A percentile compares a stretch with the other conserved stretches of the same genome.
Evolutionary conservation across 2,113 vertebrate species (phyloP).

Genomic region (Catagonus wagneri): DNA sequence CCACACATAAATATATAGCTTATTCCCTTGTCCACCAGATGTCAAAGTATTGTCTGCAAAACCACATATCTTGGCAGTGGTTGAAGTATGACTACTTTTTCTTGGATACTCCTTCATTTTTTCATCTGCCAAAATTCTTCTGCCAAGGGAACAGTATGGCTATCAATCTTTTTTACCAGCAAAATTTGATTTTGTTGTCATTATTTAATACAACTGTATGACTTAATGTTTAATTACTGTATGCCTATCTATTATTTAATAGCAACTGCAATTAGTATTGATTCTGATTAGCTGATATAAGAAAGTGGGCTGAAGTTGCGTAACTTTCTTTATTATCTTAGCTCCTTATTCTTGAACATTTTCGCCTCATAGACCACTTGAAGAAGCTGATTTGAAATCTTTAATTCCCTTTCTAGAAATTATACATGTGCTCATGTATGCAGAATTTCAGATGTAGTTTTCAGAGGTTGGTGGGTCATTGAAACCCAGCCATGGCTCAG

Average conservation of each 20-base stretch:
- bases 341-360: constrained; percentile 11
- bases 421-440: background rate
- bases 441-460: constrained; percentile 36
- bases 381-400: constrained; percentile 9
- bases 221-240: background rate
- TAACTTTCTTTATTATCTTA: background rate
- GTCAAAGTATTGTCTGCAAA: constrained; percentile 38
- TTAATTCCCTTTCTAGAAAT: background rate
- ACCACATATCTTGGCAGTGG: background rate
- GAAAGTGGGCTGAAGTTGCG: background rate
- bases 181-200: constrained; percentile 1
- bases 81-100: constrained; percentile 32
- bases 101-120: constrained; percentile 21
- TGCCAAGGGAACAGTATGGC: background rate
- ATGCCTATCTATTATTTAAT: background rate
- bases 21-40: background rate
- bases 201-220: background rate
- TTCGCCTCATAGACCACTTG: background rate
- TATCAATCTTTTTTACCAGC: constrained; percentile 18
- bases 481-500: background rate
- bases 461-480: background rate
- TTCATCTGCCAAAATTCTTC: constrained; percentile 39
- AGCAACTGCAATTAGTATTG: background rate
- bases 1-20: background rate
- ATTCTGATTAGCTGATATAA: constrained; percentile 30